phyloP scores from a whole-genome alignment of 2,888 invertebrate genomes.

The Cephonodes hylas region DNA sequence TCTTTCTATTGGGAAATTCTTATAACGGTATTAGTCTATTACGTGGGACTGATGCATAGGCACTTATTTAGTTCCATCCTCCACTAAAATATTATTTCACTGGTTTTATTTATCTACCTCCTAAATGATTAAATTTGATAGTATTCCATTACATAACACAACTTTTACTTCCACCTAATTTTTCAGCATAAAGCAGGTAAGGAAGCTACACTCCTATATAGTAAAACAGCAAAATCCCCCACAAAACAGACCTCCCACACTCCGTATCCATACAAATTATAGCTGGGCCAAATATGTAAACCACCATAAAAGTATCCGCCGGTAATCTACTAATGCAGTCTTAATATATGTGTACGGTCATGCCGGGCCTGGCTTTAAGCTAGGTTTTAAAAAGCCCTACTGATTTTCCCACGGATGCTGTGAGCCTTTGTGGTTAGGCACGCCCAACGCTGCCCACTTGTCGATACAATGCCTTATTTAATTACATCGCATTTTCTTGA shows the following conservation, averaged over 20 bases:
- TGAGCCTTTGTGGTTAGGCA: constrained; percentile 55
- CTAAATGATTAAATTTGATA: too few relatives aligned
- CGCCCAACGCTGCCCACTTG: constrained; percentile 24
- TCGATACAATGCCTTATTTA: constrained; percentile 9
- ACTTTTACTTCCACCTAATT: too few relatives aligned
- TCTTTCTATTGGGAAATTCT: too few relatives aligned
- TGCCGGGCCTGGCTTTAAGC: constrained; percentile 44
- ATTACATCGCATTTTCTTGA: too few relatives aligned
- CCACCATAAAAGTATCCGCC: constrained; percentile 31
- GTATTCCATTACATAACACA: too few relatives aligned
- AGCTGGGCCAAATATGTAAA: constrained; percentile 27
- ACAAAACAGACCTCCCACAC: not conserved
- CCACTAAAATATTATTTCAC: too few relatives aligned
- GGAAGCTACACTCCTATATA: too few relatives aligned
- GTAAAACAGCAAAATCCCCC: not conserved
- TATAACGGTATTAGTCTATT: too few relatives aligned
- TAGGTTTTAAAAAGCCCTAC: constrained; percentile 63
- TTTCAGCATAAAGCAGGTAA: too few relatives aligned
- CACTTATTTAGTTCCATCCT: too few relatives aligned
- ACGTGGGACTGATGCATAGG: too few relatives aligned
- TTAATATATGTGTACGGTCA: constrained; percentile 53
- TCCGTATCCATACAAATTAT: not conserved
- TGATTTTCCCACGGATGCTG: constrained; percentile 70
- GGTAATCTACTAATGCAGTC: constrained; percentile 54
- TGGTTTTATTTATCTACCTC: too few relatives aligned